phyloP scores from a whole-genome alignment of 2,888 invertebrate genomes.

The Apeira syringaria region DNA sequence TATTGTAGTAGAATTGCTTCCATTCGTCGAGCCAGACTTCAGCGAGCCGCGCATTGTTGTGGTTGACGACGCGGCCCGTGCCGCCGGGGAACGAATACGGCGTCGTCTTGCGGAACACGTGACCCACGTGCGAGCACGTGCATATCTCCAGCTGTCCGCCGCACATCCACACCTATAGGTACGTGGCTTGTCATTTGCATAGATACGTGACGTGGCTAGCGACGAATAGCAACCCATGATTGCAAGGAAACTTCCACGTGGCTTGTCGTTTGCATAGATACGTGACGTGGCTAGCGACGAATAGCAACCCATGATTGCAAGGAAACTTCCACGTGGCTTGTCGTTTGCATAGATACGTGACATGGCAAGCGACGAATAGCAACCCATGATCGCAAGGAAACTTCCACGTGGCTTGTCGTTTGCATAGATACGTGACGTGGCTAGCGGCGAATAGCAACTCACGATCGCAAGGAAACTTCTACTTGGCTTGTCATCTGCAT shows the following conservation, averaged over 20 bases:
- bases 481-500: no score
- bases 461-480: no score
- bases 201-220: background rate
- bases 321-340: constrained; percentile 29
- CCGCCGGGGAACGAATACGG: constrained; percentile 99
- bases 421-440: background rate
- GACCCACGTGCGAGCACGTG: constrained; percentile 97
- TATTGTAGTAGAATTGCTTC: constrained; percentile 99
- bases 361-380: no score
- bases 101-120: constrained; percentile 98
- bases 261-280: constrained; percentile 11
- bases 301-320: no score
- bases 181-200: constrained; percentile 23
- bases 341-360: constrained; percentile 7
- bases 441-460: no score
- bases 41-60: constrained; percentile 98
- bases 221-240: no score
- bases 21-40: constrained; percentile 99
- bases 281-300: no score
- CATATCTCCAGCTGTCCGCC: constrained; percentile 97
- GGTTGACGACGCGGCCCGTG: constrained; percentile 97
- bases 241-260: no score
- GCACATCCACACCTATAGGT: constrained; percentile 96
- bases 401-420: constrained; percentile 26
- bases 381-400: no score